Percentiles rank a stretch among this genome's conserved stretches.
Evolutionary conservation across 1,140 invertebrate genomes (phyloP).

Genomic region (Sipha flava): DNA sequence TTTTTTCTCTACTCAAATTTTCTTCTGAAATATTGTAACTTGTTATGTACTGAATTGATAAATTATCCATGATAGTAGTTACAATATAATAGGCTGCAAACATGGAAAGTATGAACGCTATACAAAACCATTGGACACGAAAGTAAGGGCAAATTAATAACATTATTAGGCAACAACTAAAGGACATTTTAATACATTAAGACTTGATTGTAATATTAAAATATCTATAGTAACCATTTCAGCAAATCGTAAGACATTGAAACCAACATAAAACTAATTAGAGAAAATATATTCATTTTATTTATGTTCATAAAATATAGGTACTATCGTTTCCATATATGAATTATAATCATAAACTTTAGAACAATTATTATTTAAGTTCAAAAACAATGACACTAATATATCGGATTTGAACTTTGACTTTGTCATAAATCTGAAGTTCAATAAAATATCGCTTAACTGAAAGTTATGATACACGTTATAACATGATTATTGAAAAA

Average conservation of each 20-base stretch:
- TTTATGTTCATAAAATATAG: neutral
- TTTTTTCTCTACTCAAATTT: too few relatives aligned
- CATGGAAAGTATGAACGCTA: neutral
- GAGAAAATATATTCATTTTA: neutral
- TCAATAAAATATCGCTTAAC: neutral
- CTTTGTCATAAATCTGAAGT: neutral
- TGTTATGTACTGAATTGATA: too few relatives aligned
- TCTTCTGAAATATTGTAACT: neutral
- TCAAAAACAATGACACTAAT: neutral
- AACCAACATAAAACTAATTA: neutral
- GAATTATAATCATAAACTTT: neutral
- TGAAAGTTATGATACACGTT: neutral
- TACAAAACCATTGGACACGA: neutral
- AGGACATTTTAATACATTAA: too few relatives aligned
- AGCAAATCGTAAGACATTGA: neutral
- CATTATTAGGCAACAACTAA: neutral
- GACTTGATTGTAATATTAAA: neutral
- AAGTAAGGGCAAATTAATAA: neutral
- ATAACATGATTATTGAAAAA: neutral
- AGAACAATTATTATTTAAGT: neutral
- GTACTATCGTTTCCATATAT: neutral
- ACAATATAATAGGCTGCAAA: neutral
- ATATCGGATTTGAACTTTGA: neutral
- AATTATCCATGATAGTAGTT: too few relatives aligned
- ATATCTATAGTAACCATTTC: neutral